phyloP scores from a whole-genome alignment of 2,797 vertebrate species.

The Manis javanica region DNA sequence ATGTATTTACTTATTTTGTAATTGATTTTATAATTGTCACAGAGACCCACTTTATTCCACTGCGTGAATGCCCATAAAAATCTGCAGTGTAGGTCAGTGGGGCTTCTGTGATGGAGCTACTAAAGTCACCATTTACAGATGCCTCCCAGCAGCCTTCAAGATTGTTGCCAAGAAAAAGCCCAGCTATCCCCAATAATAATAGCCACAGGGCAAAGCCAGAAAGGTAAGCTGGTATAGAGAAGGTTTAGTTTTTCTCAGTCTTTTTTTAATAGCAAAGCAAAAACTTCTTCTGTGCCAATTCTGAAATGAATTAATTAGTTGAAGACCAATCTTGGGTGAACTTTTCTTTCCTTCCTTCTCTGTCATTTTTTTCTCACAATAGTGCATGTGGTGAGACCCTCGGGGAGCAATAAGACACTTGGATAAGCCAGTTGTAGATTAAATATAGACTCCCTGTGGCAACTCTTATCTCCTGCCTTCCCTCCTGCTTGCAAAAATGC shows the following conservation, averaged over 20 bases:
- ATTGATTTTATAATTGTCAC: constrained; percentile 51
- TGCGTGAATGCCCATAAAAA: constrained; percentile 28
- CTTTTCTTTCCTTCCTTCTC: constrained; percentile 68
- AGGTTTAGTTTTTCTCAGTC: not conserved
- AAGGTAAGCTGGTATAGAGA: not conserved
- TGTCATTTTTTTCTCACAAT: constrained; percentile 67
- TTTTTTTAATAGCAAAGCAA: constrained; percentile 31
- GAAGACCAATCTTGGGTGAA: constrained; percentile 67
- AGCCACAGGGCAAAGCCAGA: constrained; percentile 34
- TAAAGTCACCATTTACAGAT: not conserved
- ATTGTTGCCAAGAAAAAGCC: not conserved
- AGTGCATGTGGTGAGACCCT: constrained; percentile 67
- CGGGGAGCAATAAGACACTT: constrained; percentile 75
- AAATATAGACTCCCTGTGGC: constrained; percentile 80
- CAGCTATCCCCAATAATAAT: not conserved
- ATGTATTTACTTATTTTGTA: constrained; percentile 42
- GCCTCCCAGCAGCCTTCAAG: not conserved
- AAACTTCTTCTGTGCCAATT: constrained; percentile 50
- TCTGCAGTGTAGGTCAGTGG: not conserved
- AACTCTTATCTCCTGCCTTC: constrained; percentile 78
- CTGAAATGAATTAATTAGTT: constrained; percentile 78
- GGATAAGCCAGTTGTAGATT: constrained; percentile 82
- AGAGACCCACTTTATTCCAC: not conserved
- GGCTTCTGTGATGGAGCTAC: constrained; percentile 6
- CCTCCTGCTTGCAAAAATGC: constrained; percentile 76